Conservation (phyloP, 2,113 vertebrate genomes). For the Numenius arquata region DNA sequence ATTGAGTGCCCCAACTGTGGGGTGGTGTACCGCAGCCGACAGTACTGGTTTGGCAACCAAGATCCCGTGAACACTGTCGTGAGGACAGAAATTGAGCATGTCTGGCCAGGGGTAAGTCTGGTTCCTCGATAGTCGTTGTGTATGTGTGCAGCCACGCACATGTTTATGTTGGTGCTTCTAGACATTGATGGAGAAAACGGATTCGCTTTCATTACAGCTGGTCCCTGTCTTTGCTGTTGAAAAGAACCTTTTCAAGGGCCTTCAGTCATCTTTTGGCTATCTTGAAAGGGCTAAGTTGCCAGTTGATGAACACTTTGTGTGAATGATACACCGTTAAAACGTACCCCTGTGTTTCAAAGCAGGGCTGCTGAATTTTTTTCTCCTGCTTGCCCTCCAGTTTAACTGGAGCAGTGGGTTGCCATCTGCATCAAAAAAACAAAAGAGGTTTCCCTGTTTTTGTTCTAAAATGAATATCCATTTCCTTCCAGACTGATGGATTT, state of each 20-base stretch:
- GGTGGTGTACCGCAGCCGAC: constrained; percentile 95
- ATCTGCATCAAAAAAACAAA: background rate
- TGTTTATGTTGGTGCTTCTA: background rate
- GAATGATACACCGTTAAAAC: background rate
- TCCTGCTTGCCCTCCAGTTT: background rate
- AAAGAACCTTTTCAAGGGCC: background rate
- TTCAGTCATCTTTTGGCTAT: background rate
- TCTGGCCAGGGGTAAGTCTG: constrained; percentile 93
- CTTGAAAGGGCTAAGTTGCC: background rate
- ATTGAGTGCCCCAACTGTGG: constrained; percentile 96
- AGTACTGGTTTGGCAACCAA: constrained; percentile 99
- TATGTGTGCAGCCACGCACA: background rate
- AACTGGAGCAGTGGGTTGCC: background rate
- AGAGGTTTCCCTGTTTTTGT: background rate
- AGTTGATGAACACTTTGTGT: background rate
- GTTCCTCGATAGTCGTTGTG: background rate
- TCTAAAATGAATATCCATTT: background rate
- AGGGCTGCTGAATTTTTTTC: background rate
- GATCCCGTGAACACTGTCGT: constrained; percentile 99
- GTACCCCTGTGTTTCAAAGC: background rate
- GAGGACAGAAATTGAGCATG: constrained; percentile 96
- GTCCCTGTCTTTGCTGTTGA: background rate
- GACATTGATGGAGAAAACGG: background rate
- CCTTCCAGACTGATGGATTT: constrained; percentile 88
- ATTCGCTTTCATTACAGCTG: background rate